Percentiles rank a stretch among this genome's conserved stretches.
Conservation (phyloP, 2,797 vertebrate genomes). For the Fratercula arctica region DNA sequence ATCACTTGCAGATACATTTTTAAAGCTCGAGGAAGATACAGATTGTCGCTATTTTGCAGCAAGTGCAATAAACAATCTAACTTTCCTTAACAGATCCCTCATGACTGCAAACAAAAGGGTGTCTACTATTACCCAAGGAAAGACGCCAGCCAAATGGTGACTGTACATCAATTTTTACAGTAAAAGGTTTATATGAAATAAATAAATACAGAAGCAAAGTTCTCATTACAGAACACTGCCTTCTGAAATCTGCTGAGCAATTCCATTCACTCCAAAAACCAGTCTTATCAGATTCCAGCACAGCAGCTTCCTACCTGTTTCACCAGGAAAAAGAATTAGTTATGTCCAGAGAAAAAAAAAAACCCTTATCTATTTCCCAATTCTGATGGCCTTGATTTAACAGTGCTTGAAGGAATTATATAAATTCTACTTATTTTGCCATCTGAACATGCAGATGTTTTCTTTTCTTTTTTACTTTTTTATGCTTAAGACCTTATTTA, state of each 20-base stretch:
- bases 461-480: background rate
- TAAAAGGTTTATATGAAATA: background rate
- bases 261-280: background rate
- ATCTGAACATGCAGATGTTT: background rate
- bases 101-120: background rate
- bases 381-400: background rate
- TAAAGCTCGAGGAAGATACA: background rate
- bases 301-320: background rate
- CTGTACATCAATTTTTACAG: background rate
- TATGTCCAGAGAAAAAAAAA: background rate
- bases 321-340: background rate
- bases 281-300: background rate
- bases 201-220: background rate
- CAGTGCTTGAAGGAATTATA: background rate
- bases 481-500: background rate
- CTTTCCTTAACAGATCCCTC: background rate
- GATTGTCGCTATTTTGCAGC: background rate
- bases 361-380: background rate
- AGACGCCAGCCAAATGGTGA: background rate
- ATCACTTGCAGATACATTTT: background rate
- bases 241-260: background rate
- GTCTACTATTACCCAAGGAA: background rate
- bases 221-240: background rate
- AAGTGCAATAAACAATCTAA: background rate
- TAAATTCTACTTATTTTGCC: background rate